Percentiles rank a stretch among this genome's conserved stretches.
These are phyloP conservation scores for Nycticebus coucang DNA, from an alignment of 2,113 vertebrate species.

Conservation along the genomic window DNA sequence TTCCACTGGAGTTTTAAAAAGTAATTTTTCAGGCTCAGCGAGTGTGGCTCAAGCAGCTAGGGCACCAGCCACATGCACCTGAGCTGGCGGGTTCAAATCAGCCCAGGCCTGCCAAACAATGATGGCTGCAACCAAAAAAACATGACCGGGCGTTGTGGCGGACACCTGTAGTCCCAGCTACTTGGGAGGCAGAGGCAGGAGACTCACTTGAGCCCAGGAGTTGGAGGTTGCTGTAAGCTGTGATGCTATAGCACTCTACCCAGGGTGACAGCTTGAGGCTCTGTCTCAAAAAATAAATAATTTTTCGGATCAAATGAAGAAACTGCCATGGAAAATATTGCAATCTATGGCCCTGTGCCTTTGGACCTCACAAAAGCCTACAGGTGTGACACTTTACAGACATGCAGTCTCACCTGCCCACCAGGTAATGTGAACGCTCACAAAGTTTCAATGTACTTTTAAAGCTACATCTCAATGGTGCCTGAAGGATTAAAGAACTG, in stretches of 20 bases:
- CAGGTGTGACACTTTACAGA: background rate
- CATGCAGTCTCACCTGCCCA: background rate
- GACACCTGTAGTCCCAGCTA: too few species aligned
- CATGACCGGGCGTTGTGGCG: too few species aligned
- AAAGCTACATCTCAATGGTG: background rate
- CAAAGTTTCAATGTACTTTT: background rate
- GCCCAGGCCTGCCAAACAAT: too few species aligned
- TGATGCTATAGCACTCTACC: too few species aligned
- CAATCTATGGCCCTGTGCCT: background rate
- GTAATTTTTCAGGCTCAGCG: background rate
- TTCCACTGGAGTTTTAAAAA: background rate
- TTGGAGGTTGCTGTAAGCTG: too few species aligned
- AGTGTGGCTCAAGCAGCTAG: too few species aligned
- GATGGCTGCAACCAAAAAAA: too few species aligned
- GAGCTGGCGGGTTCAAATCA: too few species aligned
- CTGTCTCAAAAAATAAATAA: background rate
- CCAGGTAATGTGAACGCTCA: background rate
- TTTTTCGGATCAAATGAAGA: slow-evolving; percentile 15
- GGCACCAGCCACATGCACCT: too few species aligned
- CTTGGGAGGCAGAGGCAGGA: too few species aligned
- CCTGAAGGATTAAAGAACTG: background rate
- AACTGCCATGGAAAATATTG: background rate
- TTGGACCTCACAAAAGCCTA: background rate
- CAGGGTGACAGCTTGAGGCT: too few species aligned
- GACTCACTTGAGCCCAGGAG: too few species aligned